Conservation (phyloP, 1,140 invertebrate genomes). For the Atta texana region DNA sequence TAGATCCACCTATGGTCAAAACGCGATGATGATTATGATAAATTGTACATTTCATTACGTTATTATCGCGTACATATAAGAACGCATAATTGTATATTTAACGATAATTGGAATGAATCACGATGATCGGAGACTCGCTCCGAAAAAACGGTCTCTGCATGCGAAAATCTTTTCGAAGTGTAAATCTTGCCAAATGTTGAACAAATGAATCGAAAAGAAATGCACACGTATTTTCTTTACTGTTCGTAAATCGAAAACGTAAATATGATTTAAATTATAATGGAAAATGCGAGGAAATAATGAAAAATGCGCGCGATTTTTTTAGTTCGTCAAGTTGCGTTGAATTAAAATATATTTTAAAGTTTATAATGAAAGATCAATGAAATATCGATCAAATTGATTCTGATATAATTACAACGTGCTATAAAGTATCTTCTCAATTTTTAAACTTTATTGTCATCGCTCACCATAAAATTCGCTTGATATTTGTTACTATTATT, state of each 20-base stretch:
- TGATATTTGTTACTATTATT: slow-evolving; percentile 72
- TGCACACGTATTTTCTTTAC: not conserved
- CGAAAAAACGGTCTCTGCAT: not conserved
- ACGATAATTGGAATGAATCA: slow-evolving; percentile 28
- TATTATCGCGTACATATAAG: not conserved
- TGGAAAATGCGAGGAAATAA: not conserved
- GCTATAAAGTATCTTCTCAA: slow-evolving; percentile 62
- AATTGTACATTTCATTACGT: slow-evolving; percentile 60
- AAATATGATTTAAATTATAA: slow-evolving; percentile 15
- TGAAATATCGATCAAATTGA: slow-evolving; percentile 2
- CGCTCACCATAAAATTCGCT: slow-evolving; percentile 64
- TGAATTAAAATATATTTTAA: not conserved
- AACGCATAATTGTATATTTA: slow-evolving; percentile 59
- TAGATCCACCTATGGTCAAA: slow-evolving; percentile 18
- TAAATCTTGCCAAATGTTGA: slow-evolving; percentile 28
- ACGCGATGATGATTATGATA: slow-evolving; percentile 49
- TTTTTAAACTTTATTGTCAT: slow-evolving; percentile 56
- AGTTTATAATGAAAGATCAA: not conserved
- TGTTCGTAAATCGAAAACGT: not conserved
- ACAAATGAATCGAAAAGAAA: not conserved
- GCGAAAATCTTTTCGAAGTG: slow-evolving; percentile 20
- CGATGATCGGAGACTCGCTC: not conserved
- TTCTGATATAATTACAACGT: not conserved
- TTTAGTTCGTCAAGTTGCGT: not conserved
- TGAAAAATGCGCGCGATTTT: not conserved